Conservation (phyloP, 2,888 invertebrate genomes). For the Schrankia costaestrigalis region DNA sequence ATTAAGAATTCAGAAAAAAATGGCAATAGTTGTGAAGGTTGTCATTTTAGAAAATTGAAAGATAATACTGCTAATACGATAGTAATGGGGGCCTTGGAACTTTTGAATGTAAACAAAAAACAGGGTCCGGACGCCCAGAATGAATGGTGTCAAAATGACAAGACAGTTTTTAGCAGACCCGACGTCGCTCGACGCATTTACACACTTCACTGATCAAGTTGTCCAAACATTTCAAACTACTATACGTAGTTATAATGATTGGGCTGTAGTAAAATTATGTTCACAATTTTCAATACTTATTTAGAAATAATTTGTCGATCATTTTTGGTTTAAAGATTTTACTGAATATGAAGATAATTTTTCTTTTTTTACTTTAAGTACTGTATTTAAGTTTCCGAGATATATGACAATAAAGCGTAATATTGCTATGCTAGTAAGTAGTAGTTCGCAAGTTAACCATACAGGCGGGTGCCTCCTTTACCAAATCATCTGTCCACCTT, state of each 20-base stretch:
- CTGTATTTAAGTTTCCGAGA: no score
- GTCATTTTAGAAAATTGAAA: conserved; percentile 21
- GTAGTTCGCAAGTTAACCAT: no score
- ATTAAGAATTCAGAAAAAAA: conserved; percentile 59
- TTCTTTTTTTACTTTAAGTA: no score
- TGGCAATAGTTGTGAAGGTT: conserved; percentile 14
- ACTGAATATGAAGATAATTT: no score
- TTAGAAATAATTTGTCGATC: no score
- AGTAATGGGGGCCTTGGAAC: conserved; percentile 19
- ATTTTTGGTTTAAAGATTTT: no score
- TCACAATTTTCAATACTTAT: no score
- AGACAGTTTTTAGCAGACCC: conserved; percentile 58
- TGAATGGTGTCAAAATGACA: conserved; percentile 79
- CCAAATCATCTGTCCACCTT: no score
- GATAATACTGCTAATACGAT: conserved; percentile 23
- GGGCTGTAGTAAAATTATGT: conserved; percentile 1
- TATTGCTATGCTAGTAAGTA: no score
- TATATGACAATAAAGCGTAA: no score
- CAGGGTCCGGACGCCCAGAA: conserved; percentile 56
- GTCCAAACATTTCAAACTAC: conserved; percentile 16
- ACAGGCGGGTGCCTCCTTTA: no score
- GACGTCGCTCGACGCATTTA: conserved; percentile 39
- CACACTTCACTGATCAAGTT: conserved; percentile 21
- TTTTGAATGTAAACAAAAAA: conserved; percentile 32
- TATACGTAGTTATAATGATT: conserved; percentile 6